Evolutionary conservation across 1,140 invertebrate genomes (phyloP).

Genomic region (Drosophila murphyi): DNA sequence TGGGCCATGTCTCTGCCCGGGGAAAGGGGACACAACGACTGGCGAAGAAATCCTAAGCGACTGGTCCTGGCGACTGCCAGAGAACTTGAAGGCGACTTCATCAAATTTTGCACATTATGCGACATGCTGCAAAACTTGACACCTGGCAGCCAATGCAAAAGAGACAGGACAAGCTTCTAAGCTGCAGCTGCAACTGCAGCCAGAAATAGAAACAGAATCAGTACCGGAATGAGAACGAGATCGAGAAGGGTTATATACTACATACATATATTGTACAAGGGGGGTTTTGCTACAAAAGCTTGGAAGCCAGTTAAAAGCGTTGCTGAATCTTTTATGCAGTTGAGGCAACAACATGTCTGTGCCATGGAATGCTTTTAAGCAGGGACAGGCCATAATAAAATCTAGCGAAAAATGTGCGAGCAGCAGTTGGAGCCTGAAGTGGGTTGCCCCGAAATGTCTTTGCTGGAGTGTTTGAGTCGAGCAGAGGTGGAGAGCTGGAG

Average conservation of each 20-base stretch:
- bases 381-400: constrained; percentile 76
- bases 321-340: constrained; percentile 82
- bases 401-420: constrained; percentile 78
- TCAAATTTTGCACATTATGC: constrained; percentile 81
- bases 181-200: constrained; percentile 34
- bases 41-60: constrained; percentile 50
- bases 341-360: constrained; percentile 44
- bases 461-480: background rate
- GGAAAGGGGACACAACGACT: constrained; percentile 10
- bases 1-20: constrained; percentile 45
- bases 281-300: constrained; percentile 48
- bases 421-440: constrained; percentile 27
- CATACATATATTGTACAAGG: background rate
- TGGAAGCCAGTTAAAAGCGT: constrained; percentile 77
- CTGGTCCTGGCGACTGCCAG: background rate
- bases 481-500: background rate
- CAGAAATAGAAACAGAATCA: constrained; percentile 28
- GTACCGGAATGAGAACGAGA: background rate
- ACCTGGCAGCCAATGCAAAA: constrained; percentile 60
- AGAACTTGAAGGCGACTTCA: constrained; percentile 59
- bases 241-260: background rate
- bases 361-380: constrained; percentile 74
- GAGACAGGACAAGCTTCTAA: constrained; percentile 50
- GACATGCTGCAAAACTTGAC: constrained; percentile 73
- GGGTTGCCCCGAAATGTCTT: background rate